Conservation (phyloP, 92 coral and sea anemone species). For the Galaxea fascicularis region DNA sequence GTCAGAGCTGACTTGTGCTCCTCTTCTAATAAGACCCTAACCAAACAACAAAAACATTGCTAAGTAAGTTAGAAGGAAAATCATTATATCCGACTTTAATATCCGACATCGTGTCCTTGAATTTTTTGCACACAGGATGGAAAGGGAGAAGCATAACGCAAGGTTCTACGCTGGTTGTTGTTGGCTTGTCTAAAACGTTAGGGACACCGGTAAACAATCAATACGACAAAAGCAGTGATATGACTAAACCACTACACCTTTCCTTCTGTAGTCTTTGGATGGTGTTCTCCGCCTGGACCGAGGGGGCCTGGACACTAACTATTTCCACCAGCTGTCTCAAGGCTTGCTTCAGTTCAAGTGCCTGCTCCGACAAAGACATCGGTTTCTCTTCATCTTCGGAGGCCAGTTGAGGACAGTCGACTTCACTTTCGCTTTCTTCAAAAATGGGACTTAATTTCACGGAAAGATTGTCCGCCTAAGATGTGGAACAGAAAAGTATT, state of each 20-base stretch:
- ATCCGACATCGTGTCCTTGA: too few species aligned
- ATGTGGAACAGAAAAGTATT: not conserved
- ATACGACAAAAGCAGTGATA: not conserved
- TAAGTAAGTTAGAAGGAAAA: not conserved
- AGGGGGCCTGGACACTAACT: constrained; percentile 67
- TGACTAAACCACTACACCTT: constrained; percentile 62
- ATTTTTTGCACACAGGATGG: too few species aligned
- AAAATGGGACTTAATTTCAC: constrained; percentile 33
- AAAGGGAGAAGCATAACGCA: too few species aligned
- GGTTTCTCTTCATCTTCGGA: constrained; percentile 41
- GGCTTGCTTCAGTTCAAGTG: constrained; percentile 71
- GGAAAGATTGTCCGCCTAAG: not conserved
- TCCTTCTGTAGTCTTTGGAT: constrained; percentile 70
- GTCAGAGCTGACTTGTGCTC: constrained; percentile 48
- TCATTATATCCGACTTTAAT: too few species aligned
- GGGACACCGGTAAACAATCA: too few species aligned
- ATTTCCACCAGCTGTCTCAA: constrained; percentile 69
- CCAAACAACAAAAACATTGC: not conserved
- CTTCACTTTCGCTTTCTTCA: constrained; percentile 22
- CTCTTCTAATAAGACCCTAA: constrained; percentile 46
- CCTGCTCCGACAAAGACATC: constrained; percentile 75
- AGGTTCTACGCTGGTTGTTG: too few species aligned
- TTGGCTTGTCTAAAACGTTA: too few species aligned
- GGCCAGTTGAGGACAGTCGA: not conserved
- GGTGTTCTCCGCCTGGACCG: constrained; percentile 61